phyloP scores from a whole-genome alignment of 1,140 invertebrate genomes.

The Oreohelix idahoensis region DNA sequence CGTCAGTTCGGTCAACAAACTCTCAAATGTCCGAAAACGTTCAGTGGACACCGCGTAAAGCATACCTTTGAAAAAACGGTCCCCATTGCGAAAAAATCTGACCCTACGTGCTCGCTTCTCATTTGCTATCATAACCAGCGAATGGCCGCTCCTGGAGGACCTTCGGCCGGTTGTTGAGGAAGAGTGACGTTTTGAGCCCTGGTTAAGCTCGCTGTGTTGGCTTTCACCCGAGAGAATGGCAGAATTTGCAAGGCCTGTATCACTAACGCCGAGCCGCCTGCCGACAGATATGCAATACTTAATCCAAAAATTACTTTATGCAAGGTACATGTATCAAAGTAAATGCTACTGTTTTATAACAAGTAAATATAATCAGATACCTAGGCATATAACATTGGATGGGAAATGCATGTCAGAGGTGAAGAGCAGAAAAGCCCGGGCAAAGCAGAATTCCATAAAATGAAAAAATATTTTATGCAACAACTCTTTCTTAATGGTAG shows the following conservation, averaged over 20 bases:
- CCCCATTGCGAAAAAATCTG: slow-evolving; percentile 94
- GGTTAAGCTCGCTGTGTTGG: background rate
- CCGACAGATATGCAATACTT: too few species aligned
- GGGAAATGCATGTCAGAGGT: too few species aligned
- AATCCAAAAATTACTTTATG: too few species aligned
- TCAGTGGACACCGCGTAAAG: slow-evolving; percentile 93
- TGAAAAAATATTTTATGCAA: too few species aligned
- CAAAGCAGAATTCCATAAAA: too few species aligned
- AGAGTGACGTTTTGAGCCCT: background rate
- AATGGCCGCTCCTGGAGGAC: slow-evolving; percentile 49
- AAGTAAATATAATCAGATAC: too few species aligned
- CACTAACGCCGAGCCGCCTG: background rate
- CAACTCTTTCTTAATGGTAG: too few species aligned
- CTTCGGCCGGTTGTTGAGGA: background rate
- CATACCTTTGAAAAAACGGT: slow-evolving; percentile 92
- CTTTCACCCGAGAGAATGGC: background rate
- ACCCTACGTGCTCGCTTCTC: slow-evolving; percentile 87
- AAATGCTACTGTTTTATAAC: too few species aligned
- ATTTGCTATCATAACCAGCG: slow-evolving; percentile 65
- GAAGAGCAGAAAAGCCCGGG: too few species aligned
- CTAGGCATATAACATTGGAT: too few species aligned
- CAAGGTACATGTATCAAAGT: too few species aligned
- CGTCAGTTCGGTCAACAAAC: slow-evolving; percentile 91
- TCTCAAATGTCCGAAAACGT: slow-evolving; percentile 88
- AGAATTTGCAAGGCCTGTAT: background rate